These are phyloP conservation scores for Idaea straminata DNA, from an alignment of 2,888 invertebrate genomes.

Conservation along the genomic window DNA sequence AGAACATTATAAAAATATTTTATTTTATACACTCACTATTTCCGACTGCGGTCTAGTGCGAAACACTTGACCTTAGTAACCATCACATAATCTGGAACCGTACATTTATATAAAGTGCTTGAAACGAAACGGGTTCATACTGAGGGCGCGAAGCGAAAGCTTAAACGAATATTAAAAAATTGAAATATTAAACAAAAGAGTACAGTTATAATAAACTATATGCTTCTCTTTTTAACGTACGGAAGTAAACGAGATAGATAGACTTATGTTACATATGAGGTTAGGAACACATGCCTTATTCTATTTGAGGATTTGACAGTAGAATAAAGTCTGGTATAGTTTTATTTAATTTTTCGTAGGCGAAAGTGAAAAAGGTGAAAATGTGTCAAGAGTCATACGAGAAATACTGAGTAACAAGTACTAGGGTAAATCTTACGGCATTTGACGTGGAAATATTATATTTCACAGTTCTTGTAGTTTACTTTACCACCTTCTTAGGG, in stretches of 20 bases:
- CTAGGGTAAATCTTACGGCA: not conserved
- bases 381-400: constrained; percentile 62
- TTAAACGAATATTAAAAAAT: not conserved
- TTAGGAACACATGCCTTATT: not conserved
- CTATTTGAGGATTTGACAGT: not conserved
- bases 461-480: not conserved
- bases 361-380: constrained; percentile 59
- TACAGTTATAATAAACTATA: not conserved
- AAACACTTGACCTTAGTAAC: constrained; percentile 37
- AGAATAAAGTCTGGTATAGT: not conserved
- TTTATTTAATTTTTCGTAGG: not conserved
- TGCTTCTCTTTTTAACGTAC: not conserved
- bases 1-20: too few relatives aligned
- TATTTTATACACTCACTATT: not conserved
- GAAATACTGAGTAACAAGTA: constrained; percentile 14
- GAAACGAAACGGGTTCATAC: constrained; percentile 13
- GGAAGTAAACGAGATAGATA: not conserved
- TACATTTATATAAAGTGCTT: constrained; percentile 14
- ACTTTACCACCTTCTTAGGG: not conserved
- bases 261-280: not conserved
- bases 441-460: not conserved
- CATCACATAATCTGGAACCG: not conserved
- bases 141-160: constrained; percentile 13
- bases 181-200: not conserved
- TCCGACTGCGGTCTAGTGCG: not conserved